Base-by-base conservation (phyloP, 2,797 vertebrate genomes). In the Botia kubotai region DNA sequence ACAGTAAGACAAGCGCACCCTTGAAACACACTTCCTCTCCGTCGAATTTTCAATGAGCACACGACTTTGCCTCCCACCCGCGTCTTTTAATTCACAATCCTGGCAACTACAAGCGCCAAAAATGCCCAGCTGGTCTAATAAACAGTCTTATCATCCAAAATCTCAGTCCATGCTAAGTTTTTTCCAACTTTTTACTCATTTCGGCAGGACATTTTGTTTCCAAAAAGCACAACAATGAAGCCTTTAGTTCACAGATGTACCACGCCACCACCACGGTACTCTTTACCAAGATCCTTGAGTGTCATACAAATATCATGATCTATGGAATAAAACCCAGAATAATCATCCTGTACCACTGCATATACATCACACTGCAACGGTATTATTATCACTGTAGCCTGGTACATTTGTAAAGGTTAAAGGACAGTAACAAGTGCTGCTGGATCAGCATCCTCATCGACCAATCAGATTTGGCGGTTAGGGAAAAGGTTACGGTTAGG, bases 1-100 rank as follows among this genome's bases (percentile, higher is more conserved):
- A 67, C 19, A 75, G 60, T 48, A 36, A 79, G 14, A 29, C 33
- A 78, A 48, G 68, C 62, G 77, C 75, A 79, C 48, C 2, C 26
- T 55, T 39, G 48, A 52, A 53, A 14, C 26, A 58, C 53, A 63
- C 63, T 60, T 76, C 68, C 66, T 71, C 46, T 13, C 55, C 53
- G 66, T 76, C 63, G 58, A 71, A 75, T 82, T 76, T 75, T 82
- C 80, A 82, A 82, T 76, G 73, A 76, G 63, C 67, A 75, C 76
- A 76, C 14, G n/a, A 60, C 43, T 82, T 74, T 78, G 65, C 66
- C 66, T 65, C 33, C 75, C 58, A 76, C 72, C 39, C 68, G 50
- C 50, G 17, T 70, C 73, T 62, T 77, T 77, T 77, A 65, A 72
- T 77, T 66, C 69, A 79, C 68, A 79, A 79, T 72, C 76, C 69